These are phyloP conservation scores for Enteromius trimaculatus DNA, from an alignment of 2,797 vertebrate species.

Conservation along the genomic window DNA sequence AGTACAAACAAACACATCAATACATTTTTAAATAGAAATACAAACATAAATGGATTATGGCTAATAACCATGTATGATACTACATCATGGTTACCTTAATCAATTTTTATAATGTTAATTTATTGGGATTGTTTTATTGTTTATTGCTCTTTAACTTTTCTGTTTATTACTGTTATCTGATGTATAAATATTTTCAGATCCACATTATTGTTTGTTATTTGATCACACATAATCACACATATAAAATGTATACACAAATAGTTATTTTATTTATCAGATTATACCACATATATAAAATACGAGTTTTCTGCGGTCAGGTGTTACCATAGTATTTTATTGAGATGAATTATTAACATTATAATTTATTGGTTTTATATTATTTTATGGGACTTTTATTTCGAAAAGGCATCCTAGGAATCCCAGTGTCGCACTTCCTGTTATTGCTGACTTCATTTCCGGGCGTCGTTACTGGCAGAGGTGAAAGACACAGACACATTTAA, in stretches of 20 bases:
- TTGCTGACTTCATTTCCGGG: conserved; percentile 26
- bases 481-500: conserved; percentile 2
- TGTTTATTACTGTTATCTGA: neutral
- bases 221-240: neutral
- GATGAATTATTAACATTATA: neutral
- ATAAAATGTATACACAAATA: neutral
- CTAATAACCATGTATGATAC: too few species aligned
- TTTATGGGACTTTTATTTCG: neutral
- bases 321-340: neutral
- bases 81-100: too few species aligned
- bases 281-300: neutral
- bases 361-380: neutral
- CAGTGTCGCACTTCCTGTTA: neutral
- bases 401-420: neutral
- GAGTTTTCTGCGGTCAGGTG: neutral
- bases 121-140: too few species aligned
- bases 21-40: too few species aligned
- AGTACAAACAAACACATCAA: too few species aligned
- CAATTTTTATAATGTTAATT: too few species aligned
- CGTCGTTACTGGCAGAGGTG: conserved; percentile 22
- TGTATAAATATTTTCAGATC: neutral
- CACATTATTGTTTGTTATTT: neutral
- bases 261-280: neutral
- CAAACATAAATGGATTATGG: too few species aligned
- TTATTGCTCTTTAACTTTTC: too few species aligned